These are phyloP conservation scores for Chlamydotis undulata DNA, from an alignment of 2,113 vertebrate genomes.

Conservation along the genomic window DNA sequence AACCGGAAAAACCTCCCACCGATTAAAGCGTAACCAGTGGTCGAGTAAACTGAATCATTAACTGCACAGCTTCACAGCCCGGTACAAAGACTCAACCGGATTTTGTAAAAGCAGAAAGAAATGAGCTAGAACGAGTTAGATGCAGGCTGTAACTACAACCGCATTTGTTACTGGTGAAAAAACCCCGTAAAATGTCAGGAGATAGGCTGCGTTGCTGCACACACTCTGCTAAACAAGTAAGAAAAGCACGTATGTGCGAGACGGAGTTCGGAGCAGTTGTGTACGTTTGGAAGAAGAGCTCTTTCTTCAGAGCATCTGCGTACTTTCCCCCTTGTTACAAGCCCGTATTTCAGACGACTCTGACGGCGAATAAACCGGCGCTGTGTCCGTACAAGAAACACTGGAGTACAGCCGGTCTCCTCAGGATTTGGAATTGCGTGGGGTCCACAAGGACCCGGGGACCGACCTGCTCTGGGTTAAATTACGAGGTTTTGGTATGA, in stretches of 20 bases:
- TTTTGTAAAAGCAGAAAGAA: not conserved
- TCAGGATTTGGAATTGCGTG: not conserved
- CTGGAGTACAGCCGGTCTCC: not conserved
- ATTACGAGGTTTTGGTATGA: not conserved
- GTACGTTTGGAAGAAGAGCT: not conserved
- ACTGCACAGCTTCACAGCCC: not conserved
- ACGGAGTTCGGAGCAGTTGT: not conserved
- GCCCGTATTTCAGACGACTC: not conserved
- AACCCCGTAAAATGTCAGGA: not conserved
- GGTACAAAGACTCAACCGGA: not conserved
- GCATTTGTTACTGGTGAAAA: not conserved
- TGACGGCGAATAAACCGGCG: accelerated
- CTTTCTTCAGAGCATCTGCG: not conserved
- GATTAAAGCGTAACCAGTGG: not conserved
- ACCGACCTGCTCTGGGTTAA: not conserved
- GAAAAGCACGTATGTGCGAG: not conserved
- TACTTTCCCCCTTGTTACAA: not conserved
- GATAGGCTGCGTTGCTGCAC: not conserved
- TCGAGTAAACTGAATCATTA: not conserved
- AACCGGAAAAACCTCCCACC: not conserved
- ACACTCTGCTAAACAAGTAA: not conserved
- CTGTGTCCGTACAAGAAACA: not conserved
- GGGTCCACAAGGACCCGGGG: not conserved
- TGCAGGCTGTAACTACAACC: not conserved
- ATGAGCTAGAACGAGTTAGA: not conserved